Evolutionary conservation across 2,113 vertebrate genomes (phyloP).

Genomic region (Cynocephalus volans): DNA sequence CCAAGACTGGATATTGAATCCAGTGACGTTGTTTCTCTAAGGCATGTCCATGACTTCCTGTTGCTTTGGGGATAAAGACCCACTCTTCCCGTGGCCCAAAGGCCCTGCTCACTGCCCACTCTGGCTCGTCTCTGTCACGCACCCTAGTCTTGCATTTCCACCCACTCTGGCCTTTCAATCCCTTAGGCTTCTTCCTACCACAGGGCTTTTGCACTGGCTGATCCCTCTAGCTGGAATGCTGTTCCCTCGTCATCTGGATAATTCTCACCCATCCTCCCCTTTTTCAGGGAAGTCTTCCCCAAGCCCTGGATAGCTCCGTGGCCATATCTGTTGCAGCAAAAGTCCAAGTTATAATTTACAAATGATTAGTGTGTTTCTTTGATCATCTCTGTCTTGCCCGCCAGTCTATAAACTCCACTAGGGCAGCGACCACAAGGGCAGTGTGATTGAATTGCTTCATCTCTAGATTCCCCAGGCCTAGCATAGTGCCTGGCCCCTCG

Average conservation of each 20-base stretch:
- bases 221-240: neutral
- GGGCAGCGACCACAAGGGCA: neutral
- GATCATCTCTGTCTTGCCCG: neutral
- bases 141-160: neutral
- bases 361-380: neutral
- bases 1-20: neutral
- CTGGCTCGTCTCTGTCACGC: neutral
- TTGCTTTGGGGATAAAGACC: neutral
- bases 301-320: neutral
- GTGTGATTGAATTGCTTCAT: neutral
- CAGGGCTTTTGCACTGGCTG: constrained; percentile 63
- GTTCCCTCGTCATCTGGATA: neutral
- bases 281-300: neutral
- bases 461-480: neutral
- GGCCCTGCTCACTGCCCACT: neutral
- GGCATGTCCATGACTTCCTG: neutral
- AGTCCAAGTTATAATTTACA: neutral
- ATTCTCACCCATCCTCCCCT: neutral
- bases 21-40: neutral
- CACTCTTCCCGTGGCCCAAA: neutral
- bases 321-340: neutral
- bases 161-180: neutral
- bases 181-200: neutral
- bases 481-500: neutral
- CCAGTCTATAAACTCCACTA: neutral